Percentiles rank a stretch among this genome's conserved stretches.
Evolutionary conservation across 2,797 vertebrate genomes (phyloP).

Genomic region (Alosa sapidissima): DNA sequence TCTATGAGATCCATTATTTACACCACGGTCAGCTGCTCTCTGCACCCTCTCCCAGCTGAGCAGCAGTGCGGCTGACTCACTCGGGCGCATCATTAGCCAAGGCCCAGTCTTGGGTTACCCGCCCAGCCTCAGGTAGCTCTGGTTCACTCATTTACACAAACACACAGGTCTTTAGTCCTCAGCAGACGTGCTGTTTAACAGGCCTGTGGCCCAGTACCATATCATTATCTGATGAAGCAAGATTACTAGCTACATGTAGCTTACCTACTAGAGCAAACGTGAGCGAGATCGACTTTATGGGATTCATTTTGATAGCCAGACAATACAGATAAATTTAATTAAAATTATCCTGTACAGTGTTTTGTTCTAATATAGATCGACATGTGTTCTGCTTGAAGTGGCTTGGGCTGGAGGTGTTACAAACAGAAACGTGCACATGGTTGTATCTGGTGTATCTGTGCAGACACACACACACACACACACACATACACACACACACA

Average conservation of each 20-base stretch:
- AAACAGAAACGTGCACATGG: not conserved
- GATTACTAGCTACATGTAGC: not conserved
- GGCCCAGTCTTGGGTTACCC: not conserved
- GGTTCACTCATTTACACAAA: not conserved
- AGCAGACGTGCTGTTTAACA: not conserved
- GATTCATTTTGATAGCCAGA: not conserved
- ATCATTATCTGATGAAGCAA: not conserved
- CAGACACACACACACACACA: too few species aligned
- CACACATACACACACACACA: not conserved
- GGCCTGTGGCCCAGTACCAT: not conserved
- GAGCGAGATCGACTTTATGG: not conserved
- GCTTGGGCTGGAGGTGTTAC: not conserved
- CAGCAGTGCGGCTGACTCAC: not conserved
- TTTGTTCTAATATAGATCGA: not conserved
- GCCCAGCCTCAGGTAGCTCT: not conserved
- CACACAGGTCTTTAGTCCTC: not conserved
- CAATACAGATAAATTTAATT: not conserved
- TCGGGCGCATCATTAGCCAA: slow-evolving; percentile 3
- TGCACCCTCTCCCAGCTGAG: not conserved
- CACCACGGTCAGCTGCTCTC: not conserved
- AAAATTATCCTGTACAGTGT: not conserved
- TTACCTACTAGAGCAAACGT: not conserved
- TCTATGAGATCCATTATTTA: slow-evolving; percentile 8
- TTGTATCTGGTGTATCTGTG: not conserved
- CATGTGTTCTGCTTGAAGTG: not conserved